These are phyloP conservation scores for Nesospiza acunhae DNA, from an alignment of 2,113 vertebrate genomes.

Conservation along the genomic window DNA sequence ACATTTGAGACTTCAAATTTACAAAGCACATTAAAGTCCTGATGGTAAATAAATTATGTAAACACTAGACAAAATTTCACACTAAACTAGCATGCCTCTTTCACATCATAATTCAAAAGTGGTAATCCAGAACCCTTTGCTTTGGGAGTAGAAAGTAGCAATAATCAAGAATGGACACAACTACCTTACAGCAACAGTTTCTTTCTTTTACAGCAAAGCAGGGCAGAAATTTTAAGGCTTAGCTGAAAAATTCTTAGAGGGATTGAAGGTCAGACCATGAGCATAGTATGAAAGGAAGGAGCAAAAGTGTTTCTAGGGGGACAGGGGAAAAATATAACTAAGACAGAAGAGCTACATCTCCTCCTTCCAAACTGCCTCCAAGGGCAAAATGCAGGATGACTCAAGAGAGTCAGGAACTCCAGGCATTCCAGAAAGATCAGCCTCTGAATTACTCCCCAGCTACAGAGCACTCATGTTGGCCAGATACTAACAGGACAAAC, in stretches of 20 bases:
- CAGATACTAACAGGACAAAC: background rate
- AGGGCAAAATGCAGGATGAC: background rate
- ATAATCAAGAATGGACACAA: background rate
- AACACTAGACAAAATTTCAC: background rate
- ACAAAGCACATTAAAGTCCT: background rate
- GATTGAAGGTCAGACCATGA: background rate
- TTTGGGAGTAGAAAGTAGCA: background rate
- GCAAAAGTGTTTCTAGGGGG: background rate
- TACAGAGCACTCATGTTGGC: background rate
- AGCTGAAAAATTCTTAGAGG: background rate
- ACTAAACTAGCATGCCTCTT: background rate
- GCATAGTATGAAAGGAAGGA: background rate
- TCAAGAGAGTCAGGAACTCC: background rate
- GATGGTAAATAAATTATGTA: background rate
- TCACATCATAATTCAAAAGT: background rate
- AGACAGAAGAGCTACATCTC: background rate
- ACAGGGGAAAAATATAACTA: background rate
- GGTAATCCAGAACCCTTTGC: background rate
- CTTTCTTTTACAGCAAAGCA: background rate
- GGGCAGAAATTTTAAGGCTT: background rate
- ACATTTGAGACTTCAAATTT: background rate
- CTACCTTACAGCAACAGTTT: background rate
- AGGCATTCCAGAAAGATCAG: background rate
- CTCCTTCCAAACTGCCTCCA: background rate
- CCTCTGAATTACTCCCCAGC: background rate